Evolutionary conservation across 2,797 vertebrate genomes (phyloP).

Genomic region (Brachyrhaphis roseni): DNA sequence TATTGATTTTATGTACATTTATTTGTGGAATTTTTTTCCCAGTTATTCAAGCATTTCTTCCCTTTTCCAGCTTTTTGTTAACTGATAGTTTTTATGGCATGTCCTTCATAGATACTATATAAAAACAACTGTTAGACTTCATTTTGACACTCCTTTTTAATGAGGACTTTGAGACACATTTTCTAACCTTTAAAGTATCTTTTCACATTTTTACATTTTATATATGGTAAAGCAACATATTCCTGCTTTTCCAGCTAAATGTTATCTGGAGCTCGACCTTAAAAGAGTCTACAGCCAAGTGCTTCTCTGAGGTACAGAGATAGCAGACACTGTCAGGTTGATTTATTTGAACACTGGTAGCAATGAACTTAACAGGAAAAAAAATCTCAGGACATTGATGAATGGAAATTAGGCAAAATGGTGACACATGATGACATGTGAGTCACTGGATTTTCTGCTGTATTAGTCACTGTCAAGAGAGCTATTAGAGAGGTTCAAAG

Average conservation of each 20-base stretch:
- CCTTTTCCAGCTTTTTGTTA: background rate
- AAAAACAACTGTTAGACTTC: background rate
- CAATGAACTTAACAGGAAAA: background rate
- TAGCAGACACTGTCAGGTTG: background rate
- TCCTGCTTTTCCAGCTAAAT: background rate
- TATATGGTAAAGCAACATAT: background rate
- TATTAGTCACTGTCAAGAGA: conserved; percentile 20
- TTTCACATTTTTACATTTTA: background rate
- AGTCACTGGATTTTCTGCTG: background rate
- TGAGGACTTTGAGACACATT: background rate
- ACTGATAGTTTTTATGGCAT: background rate
- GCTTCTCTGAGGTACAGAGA: background rate
- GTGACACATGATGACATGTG: background rate
- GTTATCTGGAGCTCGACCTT: background rate
- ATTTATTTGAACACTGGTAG: background rate
- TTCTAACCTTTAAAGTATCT: background rate
- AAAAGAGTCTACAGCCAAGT: background rate
- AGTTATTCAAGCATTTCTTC: too few species aligned
- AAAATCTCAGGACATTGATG: background rate
- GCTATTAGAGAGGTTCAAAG: background rate
- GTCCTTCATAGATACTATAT: background rate
- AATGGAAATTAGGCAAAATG: background rate
- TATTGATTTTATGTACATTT: background rate
- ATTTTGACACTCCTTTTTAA: background rate
- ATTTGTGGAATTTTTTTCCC: background rate